Evolutionary conservation across 2,888 invertebrate species (phyloP), one percentile per base, ranked within the genome.

Genomic region (Microplitis manilae): DNA sequence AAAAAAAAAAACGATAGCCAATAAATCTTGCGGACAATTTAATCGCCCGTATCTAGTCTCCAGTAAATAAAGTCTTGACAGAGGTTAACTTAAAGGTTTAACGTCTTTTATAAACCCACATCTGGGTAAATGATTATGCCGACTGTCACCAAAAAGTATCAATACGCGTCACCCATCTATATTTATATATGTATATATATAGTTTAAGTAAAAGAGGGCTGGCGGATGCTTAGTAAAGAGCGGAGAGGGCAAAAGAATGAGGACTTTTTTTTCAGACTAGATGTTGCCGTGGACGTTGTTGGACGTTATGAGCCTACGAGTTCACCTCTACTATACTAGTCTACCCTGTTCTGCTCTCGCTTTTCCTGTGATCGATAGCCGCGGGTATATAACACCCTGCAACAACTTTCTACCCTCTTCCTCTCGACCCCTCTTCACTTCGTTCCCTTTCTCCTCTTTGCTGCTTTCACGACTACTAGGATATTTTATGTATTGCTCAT

Each of bases 281-380:
- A 50, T 5, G 9, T 50, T 13, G 50, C 13, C 50, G 50, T 50
- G 50, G 13, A 50, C 50, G 50, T 13, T 50, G 50, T 50, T 50
- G 50, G 50, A 50, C 13, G 50, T 50, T 50, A 50, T 50, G 50
- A 50, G 50, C 50, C 50, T 50, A 50, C 50, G 30, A 50, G 50
- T 50, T 50, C 50, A 50, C 50, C 62, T 62, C 62, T n/a, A 62
- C 62, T 62, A 62, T 15, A 62, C 62, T 62, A 62, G 70, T 70
- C 30, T 30, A 30, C 30, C 30, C 30, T 20, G 20, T 20, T 20
- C 20, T 76, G 73, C 70, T 73, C 69, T 73, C 77, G 77, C 77
- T 73, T 13, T 62, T 17, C n/a, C 64, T 64, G 77, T 77, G 77
- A 77, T 77, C 77, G 77, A 77, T 77, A 77, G 77, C 69, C 70